phyloP scores from a whole-genome alignment of 2,888 invertebrate species.

The Parnassius mnemosyne region DNA sequence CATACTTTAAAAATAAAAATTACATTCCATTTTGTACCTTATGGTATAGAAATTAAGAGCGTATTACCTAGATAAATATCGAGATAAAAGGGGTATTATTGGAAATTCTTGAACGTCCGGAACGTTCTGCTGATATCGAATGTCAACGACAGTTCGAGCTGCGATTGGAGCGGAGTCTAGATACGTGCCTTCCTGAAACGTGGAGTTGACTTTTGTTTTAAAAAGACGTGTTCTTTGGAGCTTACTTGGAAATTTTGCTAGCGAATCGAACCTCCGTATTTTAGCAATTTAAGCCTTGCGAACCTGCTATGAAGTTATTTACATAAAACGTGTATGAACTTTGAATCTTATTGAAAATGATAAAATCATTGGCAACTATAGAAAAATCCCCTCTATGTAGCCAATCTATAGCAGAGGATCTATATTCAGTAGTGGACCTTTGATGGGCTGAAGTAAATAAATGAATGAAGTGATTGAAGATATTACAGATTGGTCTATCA shows the following conservation, averaged over 20 bases:
- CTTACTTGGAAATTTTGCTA: conserved; percentile 13
- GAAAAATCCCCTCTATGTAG: no score
- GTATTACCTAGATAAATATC: conserved; percentile 25
- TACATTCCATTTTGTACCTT: conserved; percentile 37
- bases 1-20: conserved; percentile 24
- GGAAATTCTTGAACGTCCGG: conserved; percentile 73
- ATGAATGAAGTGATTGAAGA: no score
- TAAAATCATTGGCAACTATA: no score
- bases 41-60: conserved; percentile 26
- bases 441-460: no score
- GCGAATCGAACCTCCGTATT: neutral
- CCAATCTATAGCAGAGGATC: no score
- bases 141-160: conserved; percentile 60
- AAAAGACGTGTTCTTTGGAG: conserved; percentile 21
- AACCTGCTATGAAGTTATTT: conserved; percentile 7
- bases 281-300: conserved; percentile 18
- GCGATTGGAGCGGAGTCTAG: conserved; percentile 63
- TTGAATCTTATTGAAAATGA: conserved; percentile 3
- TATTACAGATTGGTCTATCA: no score
- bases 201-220: conserved; percentile 34
- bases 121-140: conserved; percentile 64
- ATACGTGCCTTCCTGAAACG: conserved; percentile 47
- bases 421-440: no score
- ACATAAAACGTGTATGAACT: neutral
- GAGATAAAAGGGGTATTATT: conserved; percentile 56